Evolutionary conservation across 2,113 vertebrate species (phyloP).

Genomic region (Junco hyemalis): DNA sequence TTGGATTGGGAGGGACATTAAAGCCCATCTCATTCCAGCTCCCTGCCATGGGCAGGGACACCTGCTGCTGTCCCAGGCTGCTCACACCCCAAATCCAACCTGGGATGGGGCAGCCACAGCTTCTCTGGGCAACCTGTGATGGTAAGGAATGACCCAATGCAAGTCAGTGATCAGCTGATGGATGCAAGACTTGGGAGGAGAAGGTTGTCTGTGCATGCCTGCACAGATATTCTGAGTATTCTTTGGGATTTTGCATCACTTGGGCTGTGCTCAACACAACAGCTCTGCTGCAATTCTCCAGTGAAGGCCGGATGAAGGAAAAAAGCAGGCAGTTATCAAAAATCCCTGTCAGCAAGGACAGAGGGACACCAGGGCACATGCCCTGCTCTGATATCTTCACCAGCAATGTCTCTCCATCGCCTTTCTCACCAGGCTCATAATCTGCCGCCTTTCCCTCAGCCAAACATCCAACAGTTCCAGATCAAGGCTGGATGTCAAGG

Average conservation of each 20-base stretch:
- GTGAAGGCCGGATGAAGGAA: rapidly evolving
- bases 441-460: not conserved
- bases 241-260: not conserved
- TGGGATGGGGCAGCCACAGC: not conserved
- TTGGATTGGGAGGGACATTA: not conserved
- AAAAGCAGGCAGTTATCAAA: not conserved
- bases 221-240: not conserved
- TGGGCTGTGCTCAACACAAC: not conserved
- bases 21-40: not conserved
- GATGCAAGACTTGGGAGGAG: not conserved
- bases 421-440: not conserved
- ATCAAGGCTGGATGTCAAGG: not conserved
- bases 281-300: not conserved
- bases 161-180: rapidly evolving
- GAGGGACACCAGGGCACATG: rapidly evolving
- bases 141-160: not conserved
- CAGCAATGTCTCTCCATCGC: not conserved
- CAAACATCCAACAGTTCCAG: rapidly evolving
- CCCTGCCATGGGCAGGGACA: no score
- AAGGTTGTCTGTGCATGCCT: rapidly evolving
- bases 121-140: not conserved
- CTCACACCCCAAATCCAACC: not conserved
- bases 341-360: not conserved
- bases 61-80: not conserved
- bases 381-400: not conserved